Conservation (phyloP, 2,888 invertebrate genomes). For the Drosophila meridionalis region DNA sequence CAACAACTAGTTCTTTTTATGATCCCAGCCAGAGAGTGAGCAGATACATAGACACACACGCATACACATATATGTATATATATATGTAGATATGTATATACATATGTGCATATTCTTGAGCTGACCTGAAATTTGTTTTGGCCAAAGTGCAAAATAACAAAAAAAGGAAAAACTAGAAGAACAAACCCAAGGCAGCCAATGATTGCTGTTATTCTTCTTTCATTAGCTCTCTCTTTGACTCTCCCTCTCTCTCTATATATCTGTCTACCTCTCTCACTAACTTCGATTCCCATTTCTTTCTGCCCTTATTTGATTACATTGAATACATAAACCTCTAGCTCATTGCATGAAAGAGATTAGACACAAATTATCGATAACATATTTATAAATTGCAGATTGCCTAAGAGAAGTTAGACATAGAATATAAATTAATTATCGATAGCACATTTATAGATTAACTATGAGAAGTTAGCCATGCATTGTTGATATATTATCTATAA, state of each 20-base stretch:
- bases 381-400: not conserved
- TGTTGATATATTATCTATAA: not conserved
- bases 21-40: conserved; percentile 27
- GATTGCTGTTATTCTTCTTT: conserved; percentile 35
- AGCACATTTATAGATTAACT: not conserved
- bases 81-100: not conserved
- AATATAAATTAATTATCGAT: not conserved
- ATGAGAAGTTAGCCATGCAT: too few species aligned
- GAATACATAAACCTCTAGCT: not conserved
- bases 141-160: conserved; percentile 35
- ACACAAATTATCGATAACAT: not conserved
- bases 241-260: not conserved
- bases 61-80: too few species aligned
- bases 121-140: conserved; percentile 51
- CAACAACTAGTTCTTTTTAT: conserved; percentile 61
- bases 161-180: not conserved
- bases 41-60: not conserved
- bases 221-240: not conserved
- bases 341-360: not conserved
- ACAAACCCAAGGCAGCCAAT: conserved; percentile 28
- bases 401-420: too few species aligned
- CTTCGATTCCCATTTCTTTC: not conserved
- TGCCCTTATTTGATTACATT: not conserved
- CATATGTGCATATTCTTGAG: not conserved
- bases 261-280: not conserved